Evolutionary conservation across 2,888 invertebrate genomes (phyloP), one percentile per base, ranked within the genome.

Genomic region (Pseudanteris insignis): DNA sequence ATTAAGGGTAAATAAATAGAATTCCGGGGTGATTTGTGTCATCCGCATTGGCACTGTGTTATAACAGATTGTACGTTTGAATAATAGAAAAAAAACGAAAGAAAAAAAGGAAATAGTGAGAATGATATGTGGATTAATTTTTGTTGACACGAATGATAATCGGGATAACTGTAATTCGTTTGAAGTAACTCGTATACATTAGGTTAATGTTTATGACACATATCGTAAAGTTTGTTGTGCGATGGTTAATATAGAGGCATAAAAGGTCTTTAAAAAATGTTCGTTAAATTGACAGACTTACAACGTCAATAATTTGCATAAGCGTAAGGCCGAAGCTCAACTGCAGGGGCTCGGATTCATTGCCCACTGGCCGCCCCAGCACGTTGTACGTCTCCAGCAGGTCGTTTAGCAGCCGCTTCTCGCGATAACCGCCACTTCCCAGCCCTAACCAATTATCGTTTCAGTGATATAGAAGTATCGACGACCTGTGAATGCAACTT

Each of bases 291-390:
- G 65, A 64, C 67, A 70, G 66, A 86, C 89, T 88, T 86, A 95
- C 94, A 89, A 95, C 94, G 86, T 95, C 94, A 83, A 95, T 95
- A 84, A 95, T 95, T 88, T 95, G 95, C 92, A 94, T 94, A 83
- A 95, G 89, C 81, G 94, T 95, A 84, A 95, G 89, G 83, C 94
- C 94, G 85, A 95, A 94, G 85, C 92, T 94, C 83, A 95, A 89
- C 85, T 91, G 90, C 81, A 95, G 87, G 80, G 94, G 92, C 84
- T 95, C 94, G 83, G 94, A 94, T 87, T 95, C 94, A 86, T 95
- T 95, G 83, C 92, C 90, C 81, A 94, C 94, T 77, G 94, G 94
- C 81, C 95, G 87, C 86, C 94, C 95, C 84, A 94, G 86, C 81
- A 91, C 91, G 86, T 95, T 94, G 88, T 95, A 95, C 81, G 90